phyloP scores from a whole-genome alignment of 2,113 vertebrate genomes.

The Orycteropus afer region DNA sequence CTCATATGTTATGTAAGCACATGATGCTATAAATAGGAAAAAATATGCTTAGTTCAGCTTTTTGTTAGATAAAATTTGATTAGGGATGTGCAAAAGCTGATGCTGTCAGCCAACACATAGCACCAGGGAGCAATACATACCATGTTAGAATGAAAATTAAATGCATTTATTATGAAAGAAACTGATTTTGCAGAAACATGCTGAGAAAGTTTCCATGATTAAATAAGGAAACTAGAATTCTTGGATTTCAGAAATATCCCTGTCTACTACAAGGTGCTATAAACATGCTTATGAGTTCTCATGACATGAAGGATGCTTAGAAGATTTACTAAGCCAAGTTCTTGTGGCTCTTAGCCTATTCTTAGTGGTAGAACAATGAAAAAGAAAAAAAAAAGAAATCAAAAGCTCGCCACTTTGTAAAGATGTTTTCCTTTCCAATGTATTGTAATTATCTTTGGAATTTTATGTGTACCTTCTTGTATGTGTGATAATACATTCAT shows the following conservation, averaged over 20 bases:
- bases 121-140: slow-evolving; percentile 79
- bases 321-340: slow-evolving; percentile 73
- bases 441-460: neutral
- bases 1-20: slow-evolving; percentile 77
- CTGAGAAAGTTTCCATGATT: slow-evolving; percentile 60
- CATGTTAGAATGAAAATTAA: slow-evolving; percentile 77
- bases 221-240: slow-evolving; percentile 73
- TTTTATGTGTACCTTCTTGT: neutral
- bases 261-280: slow-evolving; percentile 53
- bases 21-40: slow-evolving; percentile 81
- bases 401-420: neutral
- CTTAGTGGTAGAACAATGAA: slow-evolving; percentile 20
- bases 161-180: slow-evolving; percentile 80
- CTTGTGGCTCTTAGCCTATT: slow-evolving; percentile 25
- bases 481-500: neutral
- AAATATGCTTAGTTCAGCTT: slow-evolving; percentile 80
- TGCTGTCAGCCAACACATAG: slow-evolving; percentile 69
- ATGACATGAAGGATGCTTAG: slow-evolving; percentile 69
- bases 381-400: slow-evolving; percentile 58
- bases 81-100: slow-evolving; percentile 79
- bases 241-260: slow-evolving; percentile 59
- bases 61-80: slow-evolving; percentile 77
- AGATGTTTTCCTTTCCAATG: neutral
- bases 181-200: slow-evolving; percentile 57
- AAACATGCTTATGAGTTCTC: slow-evolving; percentile 72